A percentile compares a stretch with the other conserved stretches of the same genome.
These are phyloP conservation scores for Hybognathus amarus DNA, from an alignment of 2,797 vertebrate genomes.

Conservation along the genomic window DNA sequence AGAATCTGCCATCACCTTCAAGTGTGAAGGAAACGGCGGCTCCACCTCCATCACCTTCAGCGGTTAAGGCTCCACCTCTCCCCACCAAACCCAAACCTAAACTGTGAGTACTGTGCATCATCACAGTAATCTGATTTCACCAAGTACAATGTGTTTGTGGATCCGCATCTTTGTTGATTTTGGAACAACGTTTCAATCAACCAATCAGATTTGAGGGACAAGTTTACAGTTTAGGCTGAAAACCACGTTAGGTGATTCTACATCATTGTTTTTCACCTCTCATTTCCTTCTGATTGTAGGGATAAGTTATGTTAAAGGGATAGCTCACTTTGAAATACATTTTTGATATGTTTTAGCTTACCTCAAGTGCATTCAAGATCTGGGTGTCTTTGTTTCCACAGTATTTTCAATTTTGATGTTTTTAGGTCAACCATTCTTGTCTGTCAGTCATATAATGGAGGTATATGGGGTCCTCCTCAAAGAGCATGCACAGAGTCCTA, in stretches of 20 bases:
- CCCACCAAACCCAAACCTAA: constrained; percentile 96
- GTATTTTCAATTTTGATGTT: too few species aligned
- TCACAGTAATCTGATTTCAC: background rate
- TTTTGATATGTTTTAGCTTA: too few species aligned
- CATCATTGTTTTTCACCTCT: background rate
- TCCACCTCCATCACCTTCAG: constrained; percentile 67
- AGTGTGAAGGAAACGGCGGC: constrained; percentile 33
- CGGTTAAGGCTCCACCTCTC: constrained; percentile 85
- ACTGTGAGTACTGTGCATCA: constrained; percentile 85
- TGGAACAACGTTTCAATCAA: background rate
- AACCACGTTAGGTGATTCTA: background rate
- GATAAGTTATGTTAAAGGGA: background rate
- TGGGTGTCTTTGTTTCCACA: too few species aligned
- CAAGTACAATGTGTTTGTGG: background rate
- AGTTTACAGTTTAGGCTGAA: background rate
- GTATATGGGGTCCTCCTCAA: too few species aligned
- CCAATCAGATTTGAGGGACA: background rate
- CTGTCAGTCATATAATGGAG: too few species aligned
- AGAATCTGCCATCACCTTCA: constrained; percentile 58
- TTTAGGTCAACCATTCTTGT: too few species aligned
- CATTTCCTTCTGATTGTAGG: background rate
- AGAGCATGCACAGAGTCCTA: too few species aligned
- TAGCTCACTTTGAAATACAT: too few species aligned
- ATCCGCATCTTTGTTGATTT: background rate
- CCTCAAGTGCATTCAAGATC: too few species aligned